Evolutionary conservation across 64 coral and sea anemone genomes (phyloP).

Genomic region (Cladopsammia gracilis): DNA sequence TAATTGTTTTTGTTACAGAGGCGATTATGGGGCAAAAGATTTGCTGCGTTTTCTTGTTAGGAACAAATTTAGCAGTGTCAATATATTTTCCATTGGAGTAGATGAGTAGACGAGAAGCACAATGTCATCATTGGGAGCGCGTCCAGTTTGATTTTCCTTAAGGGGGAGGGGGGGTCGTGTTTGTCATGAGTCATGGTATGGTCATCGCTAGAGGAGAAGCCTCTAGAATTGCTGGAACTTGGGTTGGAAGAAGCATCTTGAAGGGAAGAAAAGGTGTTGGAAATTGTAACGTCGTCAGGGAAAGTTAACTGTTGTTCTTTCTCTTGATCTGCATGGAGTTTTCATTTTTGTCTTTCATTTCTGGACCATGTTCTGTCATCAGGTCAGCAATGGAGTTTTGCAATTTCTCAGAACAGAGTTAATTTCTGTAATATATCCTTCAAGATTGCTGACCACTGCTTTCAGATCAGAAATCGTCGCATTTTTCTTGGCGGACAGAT

Average conservation of each 20-base stretch:
- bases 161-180: too few species aligned
- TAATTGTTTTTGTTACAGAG: not conserved
- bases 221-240: too few species aligned
- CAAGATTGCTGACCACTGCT: not conserved
- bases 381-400: not conserved
- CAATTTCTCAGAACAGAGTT: not conserved
- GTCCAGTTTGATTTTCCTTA: not conserved
- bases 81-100: constrained; percentile 59
- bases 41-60: not conserved
- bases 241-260: not conserved
- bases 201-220: too few species aligned
- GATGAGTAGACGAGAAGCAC: constrained; percentile 9
- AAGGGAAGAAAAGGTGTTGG: too few species aligned
- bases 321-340: too few species aligned
- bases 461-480: not conserved
- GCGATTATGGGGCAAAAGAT: constrained; percentile 29
- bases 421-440: constrained; percentile 9
- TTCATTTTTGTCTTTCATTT: not conserved
- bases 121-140: not conserved
- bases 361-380: not conserved
- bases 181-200: not conserved
- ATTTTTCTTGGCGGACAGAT: not conserved
- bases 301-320: too few species aligned
- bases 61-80: constrained; percentile 11
- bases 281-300: too few species aligned